Evolutionary conservation across 23 tunicate genomes (phyloP), one percentile per base, ranked within the genome.

Genomic region (Phallusia fumigata): DNA sequence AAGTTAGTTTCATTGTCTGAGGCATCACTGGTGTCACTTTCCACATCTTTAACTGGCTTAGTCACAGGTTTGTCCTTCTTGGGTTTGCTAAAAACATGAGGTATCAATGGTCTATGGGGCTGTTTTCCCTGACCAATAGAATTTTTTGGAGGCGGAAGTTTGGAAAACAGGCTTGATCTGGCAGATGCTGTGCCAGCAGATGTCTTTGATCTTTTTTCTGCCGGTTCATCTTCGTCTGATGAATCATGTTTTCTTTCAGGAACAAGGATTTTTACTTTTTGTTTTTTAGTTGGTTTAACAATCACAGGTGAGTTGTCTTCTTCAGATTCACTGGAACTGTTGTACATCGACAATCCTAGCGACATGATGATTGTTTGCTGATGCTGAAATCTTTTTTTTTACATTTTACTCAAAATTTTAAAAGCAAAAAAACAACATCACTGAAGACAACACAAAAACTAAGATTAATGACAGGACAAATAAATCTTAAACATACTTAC

Each of bases 101-200:
- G 94, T 3, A 89, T 82, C 1, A 88, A 47, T 21, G 84, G 53
- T 32, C 87, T 75, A 45, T 89, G 78, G 2, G 94, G 33, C 34
- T 83, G 78, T 52, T 89, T 94, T 8, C 90, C 86, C 28, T 80
- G 52, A 15, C 88, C 90, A 73, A 88, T 36, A 0, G 90, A 74
- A 47, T 89, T 89, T 32, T 79, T 58, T 19, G 98, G 98, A 73
- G 98, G 82, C 5, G 98, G 98, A n/a, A 94, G 90, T 79, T 89
- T 88, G 0, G 98, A 81, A 86, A 94, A 94, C 36, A 94, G 64
- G 18, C 98, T 95, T 18, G 90, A 82, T 36, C 83, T 64, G 13
- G 84, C 45, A 0, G 40, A 30, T 65, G 44, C 11, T 11, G 65
- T 33, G 12, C 52, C 35, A 12, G 31, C 65, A 3, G 49, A 64